Base-by-base conservation (phyloP, 2,797 vertebrate species). In the Melanogrammus aeglefinus region DNA sequence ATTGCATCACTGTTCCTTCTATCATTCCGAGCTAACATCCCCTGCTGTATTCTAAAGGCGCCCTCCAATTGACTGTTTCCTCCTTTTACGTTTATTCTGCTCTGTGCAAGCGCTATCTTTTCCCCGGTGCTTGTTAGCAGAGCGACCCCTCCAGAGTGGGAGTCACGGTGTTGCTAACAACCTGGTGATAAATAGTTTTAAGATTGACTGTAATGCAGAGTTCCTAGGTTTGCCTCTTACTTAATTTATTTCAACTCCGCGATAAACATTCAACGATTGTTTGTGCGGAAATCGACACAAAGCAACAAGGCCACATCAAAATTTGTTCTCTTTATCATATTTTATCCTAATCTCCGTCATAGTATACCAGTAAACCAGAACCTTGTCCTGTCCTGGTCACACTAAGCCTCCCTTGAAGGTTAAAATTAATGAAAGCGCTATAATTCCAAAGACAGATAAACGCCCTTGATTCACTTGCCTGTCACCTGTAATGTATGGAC, bases 301-400 rank as follows among this genome's bases (percentile, higher is more conserved):
- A 69, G 63, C 24, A 24, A 69, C n/a, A 27, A 69, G 24, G 63
- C 24, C n/a, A 27, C 27, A 12, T 27, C n/a, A 2, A 66, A 66
- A 66, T 4, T 1, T 66, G n/a, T 27, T 66, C 14, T 8, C 63
- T n/a, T 66, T n/a, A 66, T 63, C n/a, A 24, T 63, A 63, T 63
- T n/a, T n/a, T 63, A 63, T 63, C 1, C 57, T 24, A 1, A 7
- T 63, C n/a, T 63, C 14, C 18, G 1, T 39, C 51, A 2, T 44
- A 14, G 41, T 44, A 44, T 44, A 44, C 41, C 47, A 18, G 47
- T 7, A 21, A 21, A 51, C 47, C 47, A 24, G 21, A 2, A 63
- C 57, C 21, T 63, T 63, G 21, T 8, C 78, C 76, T 63, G 7
- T 8, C 78, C 76, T 63, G 7, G 57, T n/a, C 78, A 76, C 73